Percentiles rank a stretch among this genome's conserved stretches.
phyloP scores from a whole-genome alignment of 2,888 invertebrate species.

The Aricia artaxerxes region DNA sequence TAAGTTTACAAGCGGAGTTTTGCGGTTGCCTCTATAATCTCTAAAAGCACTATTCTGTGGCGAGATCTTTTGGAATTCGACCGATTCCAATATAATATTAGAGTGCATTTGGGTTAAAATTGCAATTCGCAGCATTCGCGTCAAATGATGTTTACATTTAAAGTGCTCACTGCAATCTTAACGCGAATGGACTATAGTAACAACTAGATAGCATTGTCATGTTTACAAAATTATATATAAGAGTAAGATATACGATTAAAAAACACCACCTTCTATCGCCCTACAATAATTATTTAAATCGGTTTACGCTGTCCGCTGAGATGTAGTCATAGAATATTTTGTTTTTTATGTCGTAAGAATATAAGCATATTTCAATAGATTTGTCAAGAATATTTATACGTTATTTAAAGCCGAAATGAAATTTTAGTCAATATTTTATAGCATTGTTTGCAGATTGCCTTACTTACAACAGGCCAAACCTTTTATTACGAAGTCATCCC shows the following conservation, averaged over 20 bases:
- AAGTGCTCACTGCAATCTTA: background rate
- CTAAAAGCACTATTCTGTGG: constrained; percentile 7
- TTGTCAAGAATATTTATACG: background rate
- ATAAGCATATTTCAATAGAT: background rate
- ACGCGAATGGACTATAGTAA: background rate
- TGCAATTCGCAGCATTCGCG: background rate
- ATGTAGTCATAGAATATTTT: background rate
- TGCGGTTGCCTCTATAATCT: background rate
- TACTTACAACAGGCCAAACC: background rate
- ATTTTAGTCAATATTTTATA: background rate
- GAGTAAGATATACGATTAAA: background rate
- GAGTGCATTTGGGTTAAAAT: background rate
- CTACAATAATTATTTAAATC: constrained; percentile 6
- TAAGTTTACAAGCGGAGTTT: background rate
- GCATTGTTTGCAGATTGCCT: background rate
- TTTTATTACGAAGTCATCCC: background rate
- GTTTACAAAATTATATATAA: constrained; percentile 12
- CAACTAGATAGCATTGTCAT: constrained; percentile 22
- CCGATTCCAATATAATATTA: background rate
- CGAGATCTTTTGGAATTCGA: background rate
- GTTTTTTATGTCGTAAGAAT: background rate
- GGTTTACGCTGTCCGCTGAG: background rate
- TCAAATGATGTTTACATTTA: background rate
- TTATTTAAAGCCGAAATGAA: background rate
- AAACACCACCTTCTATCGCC: background rate